Conservation (phyloP, 2,888 invertebrate species). For the Andrena praecox region DNA sequence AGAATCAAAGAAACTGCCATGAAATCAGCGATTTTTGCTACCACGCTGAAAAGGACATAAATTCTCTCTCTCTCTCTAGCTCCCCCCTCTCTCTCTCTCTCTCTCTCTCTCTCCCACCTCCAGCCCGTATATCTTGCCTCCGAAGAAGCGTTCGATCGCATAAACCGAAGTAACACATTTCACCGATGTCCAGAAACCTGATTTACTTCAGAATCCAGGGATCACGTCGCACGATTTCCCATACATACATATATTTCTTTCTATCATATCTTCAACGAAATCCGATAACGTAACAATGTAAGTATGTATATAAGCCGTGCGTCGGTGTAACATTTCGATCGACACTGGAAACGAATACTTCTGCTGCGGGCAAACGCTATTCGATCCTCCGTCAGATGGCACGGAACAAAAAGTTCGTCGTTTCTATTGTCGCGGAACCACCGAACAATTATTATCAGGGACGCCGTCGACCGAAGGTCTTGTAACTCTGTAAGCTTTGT, state of each 20-base stretch:
- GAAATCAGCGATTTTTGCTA: not conserved
- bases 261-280: not conserved
- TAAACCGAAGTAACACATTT: conserved; percentile 13
- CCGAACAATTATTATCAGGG: not conserved
- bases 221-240: not conserved
- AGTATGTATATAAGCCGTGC: not conserved
- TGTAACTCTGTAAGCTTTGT: too few species aligned
- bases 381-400: not conserved
- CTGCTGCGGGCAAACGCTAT: not conserved
- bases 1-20: not conserved
- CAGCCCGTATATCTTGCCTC: not conserved
- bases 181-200: not conserved
- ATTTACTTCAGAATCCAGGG: conserved; percentile 11
- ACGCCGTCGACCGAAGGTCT: too few species aligned
- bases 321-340: too few species aligned
- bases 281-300: conserved; percentile 11
- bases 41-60: not conserved
- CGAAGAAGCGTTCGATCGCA: conserved; percentile 13
- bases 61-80: not conserved
- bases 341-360: conserved; percentile 12
- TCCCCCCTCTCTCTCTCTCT: not conserved
- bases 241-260: conserved; percentile 2
- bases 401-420: not conserved
- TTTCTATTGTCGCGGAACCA: too few species aligned
- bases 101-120: not conserved